Evolutionary conservation across 2,888 invertebrate species (phyloP).

Genomic region (Oasisia sp.): DNA sequence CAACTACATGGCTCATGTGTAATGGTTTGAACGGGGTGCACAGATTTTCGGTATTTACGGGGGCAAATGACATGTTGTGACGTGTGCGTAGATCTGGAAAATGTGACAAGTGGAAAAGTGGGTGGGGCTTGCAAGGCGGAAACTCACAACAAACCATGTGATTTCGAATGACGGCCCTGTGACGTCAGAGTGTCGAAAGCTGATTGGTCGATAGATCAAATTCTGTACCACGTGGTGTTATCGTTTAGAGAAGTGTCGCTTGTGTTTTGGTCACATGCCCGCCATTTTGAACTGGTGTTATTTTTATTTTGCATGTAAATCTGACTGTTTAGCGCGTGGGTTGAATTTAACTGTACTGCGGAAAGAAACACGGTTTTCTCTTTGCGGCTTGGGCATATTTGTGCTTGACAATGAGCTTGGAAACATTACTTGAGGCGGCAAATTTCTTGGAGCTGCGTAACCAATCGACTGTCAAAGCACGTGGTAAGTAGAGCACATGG

Average conservation of each 20-base stretch:
- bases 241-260: constrained; percentile 17
- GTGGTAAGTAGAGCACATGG: constrained; percentile 17
- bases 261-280: constrained; percentile 17
- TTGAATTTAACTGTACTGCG: neutral
- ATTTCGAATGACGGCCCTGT: neutral
- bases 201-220: neutral
- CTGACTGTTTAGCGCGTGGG: neutral
- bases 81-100: neutral
- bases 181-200: neutral
- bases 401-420: constrained; percentile 12
- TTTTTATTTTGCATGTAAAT: constrained; percentile 2
- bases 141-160: constrained; percentile 17
- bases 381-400: neutral
- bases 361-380: neutral
- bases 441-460: constrained; percentile 4
- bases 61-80: neutral
- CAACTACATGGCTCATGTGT: neutral
- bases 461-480: constrained; percentile 17
- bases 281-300: constrained; percentile 17
- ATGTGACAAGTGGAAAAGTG: neutral
- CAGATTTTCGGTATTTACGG: neutral
- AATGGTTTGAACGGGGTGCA: neutral
- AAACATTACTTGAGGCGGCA: constrained; percentile 17
- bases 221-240: constrained; percentile 6
- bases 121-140: neutral